A percentile compares a stretch with the other conserved stretches of the same genome.
phyloP scores from a whole-genome alignment of 2,113 vertebrate species.

The Glaucomys volans region DNA sequence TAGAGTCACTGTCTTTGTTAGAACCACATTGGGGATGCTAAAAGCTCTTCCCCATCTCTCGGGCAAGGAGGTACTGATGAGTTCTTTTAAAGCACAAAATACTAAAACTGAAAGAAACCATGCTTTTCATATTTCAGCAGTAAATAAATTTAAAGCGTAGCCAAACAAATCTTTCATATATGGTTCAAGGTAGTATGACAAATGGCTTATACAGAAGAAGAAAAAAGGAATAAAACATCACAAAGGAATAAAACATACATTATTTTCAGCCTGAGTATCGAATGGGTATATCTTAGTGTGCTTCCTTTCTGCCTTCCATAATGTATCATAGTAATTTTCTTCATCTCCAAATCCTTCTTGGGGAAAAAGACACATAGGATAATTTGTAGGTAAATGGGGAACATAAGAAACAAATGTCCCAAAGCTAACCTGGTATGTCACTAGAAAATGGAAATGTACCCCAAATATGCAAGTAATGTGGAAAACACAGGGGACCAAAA shows the following conservation, averaged over 20 bases:
- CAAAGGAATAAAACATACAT: not conserved
- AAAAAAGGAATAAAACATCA: not conserved
- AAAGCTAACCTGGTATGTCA: not conserved
- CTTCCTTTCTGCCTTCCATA: not conserved
- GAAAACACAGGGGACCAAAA: not conserved
- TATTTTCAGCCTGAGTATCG: not conserved
- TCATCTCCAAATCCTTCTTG: not conserved
- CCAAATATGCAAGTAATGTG: not conserved
- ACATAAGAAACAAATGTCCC: constrained; percentile 14
- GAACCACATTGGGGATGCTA: not conserved
- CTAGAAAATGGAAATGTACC: constrained; percentile 27
- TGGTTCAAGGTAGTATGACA: not conserved
- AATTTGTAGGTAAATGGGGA: constrained; percentile 17
- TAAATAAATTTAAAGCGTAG: not conserved
- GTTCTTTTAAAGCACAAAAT: not conserved
- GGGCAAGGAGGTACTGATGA: not conserved
- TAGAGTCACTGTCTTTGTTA: not conserved
- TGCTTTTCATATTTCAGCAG: not conserved
- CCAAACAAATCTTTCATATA: not conserved
- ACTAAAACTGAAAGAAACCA: not conserved
- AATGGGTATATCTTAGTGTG: not conserved
- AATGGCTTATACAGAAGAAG: not conserved
- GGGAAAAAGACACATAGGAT: not conserved
- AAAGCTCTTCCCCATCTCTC: not conserved
- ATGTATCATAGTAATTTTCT: not conserved